These are phyloP conservation scores for Salminus brasiliensis DNA, from an alignment of 2,113 vertebrate genomes.

Conservation along the genomic window DNA sequence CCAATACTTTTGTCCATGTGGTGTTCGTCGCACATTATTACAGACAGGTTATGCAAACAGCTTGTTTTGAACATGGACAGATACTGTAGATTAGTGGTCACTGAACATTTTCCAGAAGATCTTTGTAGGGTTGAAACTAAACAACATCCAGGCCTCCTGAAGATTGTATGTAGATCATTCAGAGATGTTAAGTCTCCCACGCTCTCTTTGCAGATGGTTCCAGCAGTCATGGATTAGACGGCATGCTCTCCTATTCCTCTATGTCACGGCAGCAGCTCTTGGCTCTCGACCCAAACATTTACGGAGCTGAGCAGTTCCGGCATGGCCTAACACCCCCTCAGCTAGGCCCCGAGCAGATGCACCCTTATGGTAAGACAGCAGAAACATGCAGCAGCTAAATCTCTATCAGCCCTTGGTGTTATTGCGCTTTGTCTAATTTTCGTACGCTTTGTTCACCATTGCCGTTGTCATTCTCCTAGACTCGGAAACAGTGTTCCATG, in stretches of 20 bases:
- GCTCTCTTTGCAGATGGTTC: slow-evolving; percentile 74
- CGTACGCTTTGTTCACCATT: neutral
- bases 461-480: slow-evolving; percentile 64
- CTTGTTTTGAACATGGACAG: too few relatives aligned
- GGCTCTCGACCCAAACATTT: slow-evolving; percentile 83
- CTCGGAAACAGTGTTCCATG: slow-evolving; percentile 86
- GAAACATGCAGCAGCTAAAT: neutral
- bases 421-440: neutral
- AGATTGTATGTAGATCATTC: too few relatives aligned
- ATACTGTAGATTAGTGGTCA: too few relatives aligned
- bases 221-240: slow-evolving; percentile 83
- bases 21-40: too few relatives aligned
- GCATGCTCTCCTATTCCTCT: slow-evolving; percentile 82
- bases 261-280: slow-evolving; percentile 84
- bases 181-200: neutral
- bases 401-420: neutral
- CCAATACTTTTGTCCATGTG: too few relatives aligned
- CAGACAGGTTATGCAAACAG: too few relatives aligned
- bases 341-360: slow-evolving; percentile 83
- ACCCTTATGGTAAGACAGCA: slow-evolving; percentile 80
- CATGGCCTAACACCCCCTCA: slow-evolving; percentile 87
- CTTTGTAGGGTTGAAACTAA: neutral
- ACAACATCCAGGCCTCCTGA: too few relatives aligned
- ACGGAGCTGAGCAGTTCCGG: slow-evolving; percentile 82
- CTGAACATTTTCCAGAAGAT: too few relatives aligned